Evolutionary conservation across 2,113 vertebrate species (phyloP).

Genomic region (Accipiter virgatus): DNA sequence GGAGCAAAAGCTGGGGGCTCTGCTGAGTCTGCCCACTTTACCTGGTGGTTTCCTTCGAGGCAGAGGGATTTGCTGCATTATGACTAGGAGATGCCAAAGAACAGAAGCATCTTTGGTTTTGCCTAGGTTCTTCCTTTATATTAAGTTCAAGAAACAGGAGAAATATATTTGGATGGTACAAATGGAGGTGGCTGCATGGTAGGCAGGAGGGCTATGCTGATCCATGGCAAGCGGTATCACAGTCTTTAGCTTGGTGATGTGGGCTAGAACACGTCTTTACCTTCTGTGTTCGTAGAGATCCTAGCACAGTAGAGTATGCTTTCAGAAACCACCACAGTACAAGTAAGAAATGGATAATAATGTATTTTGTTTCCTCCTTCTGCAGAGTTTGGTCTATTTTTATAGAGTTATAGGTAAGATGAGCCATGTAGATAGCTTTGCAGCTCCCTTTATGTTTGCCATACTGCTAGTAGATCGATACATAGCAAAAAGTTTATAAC

Average conservation of each 20-base stretch:
- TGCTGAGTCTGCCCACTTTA: neutral
- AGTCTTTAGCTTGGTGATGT: fast-evolving
- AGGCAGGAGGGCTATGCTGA: neutral
- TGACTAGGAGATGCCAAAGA: neutral
- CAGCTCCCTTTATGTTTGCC: neutral
- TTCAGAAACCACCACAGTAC: neutral
- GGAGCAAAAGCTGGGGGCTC: neutral
- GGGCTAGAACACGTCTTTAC: neutral
- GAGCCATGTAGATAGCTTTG: neutral
- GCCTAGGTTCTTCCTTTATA: neutral
- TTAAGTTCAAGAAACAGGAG: neutral
- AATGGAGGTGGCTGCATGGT: neutral
- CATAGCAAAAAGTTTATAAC: neutral
- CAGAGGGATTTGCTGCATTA: neutral
- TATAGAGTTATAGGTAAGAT: neutral
- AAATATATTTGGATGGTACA: neutral
- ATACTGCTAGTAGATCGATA: neutral
- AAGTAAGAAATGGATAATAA: neutral
- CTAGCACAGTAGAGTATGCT: neutral
- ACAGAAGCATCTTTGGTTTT: neutral
- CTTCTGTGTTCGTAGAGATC: neutral
- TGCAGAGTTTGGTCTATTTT: neutral
- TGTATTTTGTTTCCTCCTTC: neutral
- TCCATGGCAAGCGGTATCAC: fast-evolving
- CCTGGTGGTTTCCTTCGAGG: neutral